A percentile compares a stretch with the other conserved stretches of the same genome.
phyloP scores from a whole-genome alignment of 2,888 invertebrate species.

The Eubasilissa splendida region DNA sequence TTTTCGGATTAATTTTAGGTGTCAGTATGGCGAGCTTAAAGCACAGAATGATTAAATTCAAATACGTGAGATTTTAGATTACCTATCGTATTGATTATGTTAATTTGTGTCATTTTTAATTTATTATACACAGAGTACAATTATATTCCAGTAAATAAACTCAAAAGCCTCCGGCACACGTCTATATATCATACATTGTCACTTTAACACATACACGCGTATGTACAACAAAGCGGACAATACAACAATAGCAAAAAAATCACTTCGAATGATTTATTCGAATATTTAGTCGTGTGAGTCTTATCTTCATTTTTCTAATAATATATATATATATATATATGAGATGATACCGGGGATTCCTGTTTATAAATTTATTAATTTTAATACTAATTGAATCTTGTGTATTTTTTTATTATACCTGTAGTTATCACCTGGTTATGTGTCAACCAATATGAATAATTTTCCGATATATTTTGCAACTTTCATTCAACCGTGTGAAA shows the following conservation, averaged over 20 bases:
- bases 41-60: too few species aligned
- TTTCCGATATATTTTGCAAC: constrained; percentile 11
- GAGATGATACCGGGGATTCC: too few species aligned
- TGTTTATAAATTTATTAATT: neutral
- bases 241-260: too few species aligned
- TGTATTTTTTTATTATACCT: neutral
- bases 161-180: neutral
- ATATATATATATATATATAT: too few species aligned
- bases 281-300: too few species aligned
- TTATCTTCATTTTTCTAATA: too few species aligned
- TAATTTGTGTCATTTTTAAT: constrained; percentile 2
- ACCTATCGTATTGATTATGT: neutral
- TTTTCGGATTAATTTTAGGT: too few species aligned
- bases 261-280: too few species aligned
- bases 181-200: constrained; percentile 19
- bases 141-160: constrained; percentile 18
- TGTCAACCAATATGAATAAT: constrained; percentile 12
- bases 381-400: constrained; percentile 15
- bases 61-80: too few species aligned
- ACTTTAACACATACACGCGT: constrained; percentile 5
- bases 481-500: constrained; percentile 8
- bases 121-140: neutral
- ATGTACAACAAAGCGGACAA: constrained; percentile 3
- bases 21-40: too few species aligned
- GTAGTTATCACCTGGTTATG: neutral